phyloP scores from a whole-genome alignment of 2,113 vertebrate genomes.

The Baryphthengus martii region DNA sequence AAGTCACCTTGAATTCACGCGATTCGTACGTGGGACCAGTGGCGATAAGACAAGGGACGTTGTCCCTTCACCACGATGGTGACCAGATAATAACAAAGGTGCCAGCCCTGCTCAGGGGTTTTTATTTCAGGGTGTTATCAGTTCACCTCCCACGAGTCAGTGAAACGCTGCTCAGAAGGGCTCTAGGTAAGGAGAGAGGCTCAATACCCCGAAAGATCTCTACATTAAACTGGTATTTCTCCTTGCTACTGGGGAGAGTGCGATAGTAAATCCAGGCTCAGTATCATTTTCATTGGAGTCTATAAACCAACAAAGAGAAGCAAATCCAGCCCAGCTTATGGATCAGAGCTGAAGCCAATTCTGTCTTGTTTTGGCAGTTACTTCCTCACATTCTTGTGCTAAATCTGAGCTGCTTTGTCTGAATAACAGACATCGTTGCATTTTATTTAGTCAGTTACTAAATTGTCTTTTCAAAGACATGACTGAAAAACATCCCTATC shows the following conservation, averaged over 20 bases:
- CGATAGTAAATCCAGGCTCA: background rate
- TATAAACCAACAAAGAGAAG: background rate
- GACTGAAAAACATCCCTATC: background rate
- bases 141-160: background rate
- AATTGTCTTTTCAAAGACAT: background rate
- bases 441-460: background rate
- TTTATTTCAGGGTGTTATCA: background rate
- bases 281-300: background rate
- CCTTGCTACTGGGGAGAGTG: accelerated
- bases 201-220: background rate
- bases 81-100: accelerated
- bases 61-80: background rate
- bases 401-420: background rate
- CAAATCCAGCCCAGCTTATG: background rate
- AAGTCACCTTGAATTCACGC: background rate
- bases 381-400: background rate
- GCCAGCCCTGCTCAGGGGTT: too few species aligned
- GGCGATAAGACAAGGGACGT: accelerated
- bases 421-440: background rate
- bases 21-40: background rate
- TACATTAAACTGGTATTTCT: background rate
- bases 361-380: background rate
- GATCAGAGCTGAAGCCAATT: background rate
- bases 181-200: background rate
- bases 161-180: background rate